These are phyloP conservation scores for Epicauta chinensis DNA, from an alignment of 1,140 invertebrate genomes.

Conservation along the genomic window DNA sequence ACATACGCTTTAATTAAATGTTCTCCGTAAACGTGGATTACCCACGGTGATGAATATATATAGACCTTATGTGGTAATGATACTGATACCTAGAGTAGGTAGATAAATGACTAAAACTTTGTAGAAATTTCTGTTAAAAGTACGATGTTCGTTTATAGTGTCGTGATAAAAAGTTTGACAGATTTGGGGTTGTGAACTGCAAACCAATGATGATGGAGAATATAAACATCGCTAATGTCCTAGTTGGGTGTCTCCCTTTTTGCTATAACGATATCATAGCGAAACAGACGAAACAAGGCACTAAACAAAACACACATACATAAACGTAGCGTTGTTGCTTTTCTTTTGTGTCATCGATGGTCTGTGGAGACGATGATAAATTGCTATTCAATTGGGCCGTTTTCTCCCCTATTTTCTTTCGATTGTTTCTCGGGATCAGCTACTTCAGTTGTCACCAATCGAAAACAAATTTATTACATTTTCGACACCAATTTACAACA, in stretches of 20 bases:
- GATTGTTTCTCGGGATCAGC: neutral
- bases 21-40: neutral
- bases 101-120: too few relatives aligned
- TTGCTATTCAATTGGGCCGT: slow-evolving; percentile 33
- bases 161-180: slow-evolving; percentile 9
- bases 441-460: too few relatives aligned
- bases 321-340: slow-evolving; percentile 18
- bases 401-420: slow-evolving; percentile 17
- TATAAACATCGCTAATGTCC: slow-evolving; percentile 29
- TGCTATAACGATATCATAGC: slow-evolving; percentile 25
- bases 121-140: too few relatives aligned
- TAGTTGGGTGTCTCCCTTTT: slow-evolving; percentile 15
- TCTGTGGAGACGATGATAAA: slow-evolving; percentile 36
- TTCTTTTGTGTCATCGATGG: slow-evolving; percentile 31
- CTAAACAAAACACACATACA: slow-evolving; percentile 34
- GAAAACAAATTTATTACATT: neutral
- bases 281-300: slow-evolving; percentile 32
- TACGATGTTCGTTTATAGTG: too few relatives aligned
- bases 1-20: slow-evolving; percentile 2
- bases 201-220: slow-evolving; percentile 18
- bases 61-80: too few relatives aligned
- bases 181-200: slow-evolving; percentile 1
- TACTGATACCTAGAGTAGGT: too few relatives aligned
- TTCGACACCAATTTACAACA: neutral
- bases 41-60: too few relatives aligned